Evolutionary conservation across 2,113 vertebrate genomes (phyloP), one percentile per base, ranked within the genome.

Genomic region (Salvelinus fontinalis): DNA sequence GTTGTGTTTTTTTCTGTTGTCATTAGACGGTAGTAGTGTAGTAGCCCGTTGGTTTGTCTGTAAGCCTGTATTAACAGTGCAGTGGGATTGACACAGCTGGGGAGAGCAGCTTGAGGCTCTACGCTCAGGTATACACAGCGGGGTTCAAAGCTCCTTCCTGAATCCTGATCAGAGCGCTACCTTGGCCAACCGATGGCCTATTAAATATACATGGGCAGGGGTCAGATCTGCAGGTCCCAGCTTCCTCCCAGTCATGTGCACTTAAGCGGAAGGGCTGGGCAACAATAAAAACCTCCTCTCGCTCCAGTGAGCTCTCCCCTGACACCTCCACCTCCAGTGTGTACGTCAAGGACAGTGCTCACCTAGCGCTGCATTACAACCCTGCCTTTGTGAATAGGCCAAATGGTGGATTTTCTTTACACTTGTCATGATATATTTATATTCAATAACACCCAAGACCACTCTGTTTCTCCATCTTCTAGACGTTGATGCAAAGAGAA

Each of bases 141-240:
- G 83, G 85, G 83, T 90, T 88, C 90, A 72, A 73, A 90, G 89
- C 86, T 88, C 84, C 90, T 72, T 82, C 84, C 85, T 83, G 90
- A 93, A 93, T 93, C 87, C 89, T 93, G 93, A 93, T 93, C 92
- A 93, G 92, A 93, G 91, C 92, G 86, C 91, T 90, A 89, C 89
- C 91, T 89, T 85, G 91, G 91, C 92, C 90, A 93, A 93, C 91
- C 92, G 92, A 91, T 93, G 91, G 91, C 90, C 91, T 92, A 93
- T 93, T 93, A 93, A 93, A 93, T 93, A 93, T 93, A 93, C 92
- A 93, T 93, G 92, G 88, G 87, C 92, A 89, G 92, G 90, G 92
- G 92, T 93, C 92, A 91, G 89, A 90, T 91, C 89, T 92, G 90
- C 88, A 92, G 93, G 91, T 93, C 93, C 89, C 91, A 71, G 90